These are phyloP conservation scores for Cepaea hortensis DNA, from an alignment of 2,888 invertebrate species.

Conservation along the genomic window DNA sequence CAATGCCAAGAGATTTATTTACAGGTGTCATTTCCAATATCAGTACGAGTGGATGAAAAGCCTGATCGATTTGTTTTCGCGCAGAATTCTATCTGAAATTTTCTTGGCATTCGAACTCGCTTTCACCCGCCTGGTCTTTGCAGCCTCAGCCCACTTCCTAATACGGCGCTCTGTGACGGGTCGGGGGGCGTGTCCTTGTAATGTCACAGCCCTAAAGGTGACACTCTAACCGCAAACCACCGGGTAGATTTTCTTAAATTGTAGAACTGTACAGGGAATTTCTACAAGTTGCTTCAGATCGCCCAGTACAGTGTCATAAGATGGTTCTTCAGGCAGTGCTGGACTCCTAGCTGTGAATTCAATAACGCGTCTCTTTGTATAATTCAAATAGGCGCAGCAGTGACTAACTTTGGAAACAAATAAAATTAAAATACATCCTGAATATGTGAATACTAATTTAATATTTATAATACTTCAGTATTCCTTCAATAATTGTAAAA, in stretches of 20 bases:
- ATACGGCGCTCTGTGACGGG: slow-evolving; percentile 41
- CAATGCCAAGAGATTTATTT: slow-evolving; percentile 35
- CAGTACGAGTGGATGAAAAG: slow-evolving; percentile 27
- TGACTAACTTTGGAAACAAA: not conserved
- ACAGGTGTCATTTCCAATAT: slow-evolving; percentile 45
- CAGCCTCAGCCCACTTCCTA: slow-evolving; percentile 45
- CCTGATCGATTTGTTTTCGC: slow-evolving; percentile 39
- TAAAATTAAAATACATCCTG: too few relatives aligned
- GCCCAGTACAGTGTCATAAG: not conserved
- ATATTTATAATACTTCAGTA: too few relatives aligned
- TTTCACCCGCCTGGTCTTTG: slow-evolving; percentile 30
- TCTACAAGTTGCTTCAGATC: slow-evolving; percentile 38
- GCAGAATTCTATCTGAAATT: slow-evolving; percentile 22
- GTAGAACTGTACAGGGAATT: slow-evolving; percentile 25
- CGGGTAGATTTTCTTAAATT: slow-evolving; percentile 30
- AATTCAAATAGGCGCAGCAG: not conserved
- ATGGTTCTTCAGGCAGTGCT: not conserved
- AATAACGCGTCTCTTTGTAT: slow-evolving; percentile 5
- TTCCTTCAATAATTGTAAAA: too few relatives aligned
- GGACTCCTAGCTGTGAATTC: slow-evolving; percentile 1
- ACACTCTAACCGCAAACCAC: slow-evolving; percentile 41
- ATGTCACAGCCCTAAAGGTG: slow-evolving; percentile 44
- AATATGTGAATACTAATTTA: too few relatives aligned
- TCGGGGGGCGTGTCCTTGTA: slow-evolving; percentile 40
- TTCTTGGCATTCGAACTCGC: slow-evolving; percentile 27